phyloP scores from a whole-genome alignment of 2,113 vertebrate species.

The Capra hircus region DNA sequence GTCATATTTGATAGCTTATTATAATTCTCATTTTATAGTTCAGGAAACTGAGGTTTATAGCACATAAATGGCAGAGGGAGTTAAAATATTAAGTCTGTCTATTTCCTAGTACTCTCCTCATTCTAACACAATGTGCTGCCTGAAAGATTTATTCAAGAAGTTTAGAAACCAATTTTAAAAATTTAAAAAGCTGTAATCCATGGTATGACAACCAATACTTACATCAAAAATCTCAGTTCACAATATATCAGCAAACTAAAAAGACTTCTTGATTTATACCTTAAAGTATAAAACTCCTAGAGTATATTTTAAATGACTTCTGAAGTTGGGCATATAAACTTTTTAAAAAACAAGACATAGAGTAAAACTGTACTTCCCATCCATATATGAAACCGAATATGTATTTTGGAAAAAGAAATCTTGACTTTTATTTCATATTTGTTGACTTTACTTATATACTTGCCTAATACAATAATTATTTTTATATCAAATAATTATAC shows the following conservation, averaged over 20 bases:
- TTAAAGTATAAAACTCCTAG: neutral
- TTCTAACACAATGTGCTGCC: neutral
- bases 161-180: neutral
- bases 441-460: neutral
- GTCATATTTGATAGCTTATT: neutral
- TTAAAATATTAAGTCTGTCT: neutral
- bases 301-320: conserved; percentile 4
- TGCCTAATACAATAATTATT: neutral
- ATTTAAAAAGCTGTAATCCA: neutral
- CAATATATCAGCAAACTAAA: neutral
- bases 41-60: neutral
- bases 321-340: neutral
- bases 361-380: neutral
- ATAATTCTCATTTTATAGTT: neutral
- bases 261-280: neutral
- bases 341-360: neutral
- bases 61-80: neutral
- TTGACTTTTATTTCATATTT: conserved; percentile 10
- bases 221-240: neutral
- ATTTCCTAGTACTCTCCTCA: neutral
- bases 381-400: neutral
- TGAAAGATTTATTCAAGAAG: neutral
- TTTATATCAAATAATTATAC: neutral
- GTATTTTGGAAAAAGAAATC: neutral
- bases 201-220: neutral